Evolutionary conservation across 2,888 invertebrate genomes (phyloP), one percentile per base, ranked within the genome.

Genomic region (Nymphalis urticae): DNA sequence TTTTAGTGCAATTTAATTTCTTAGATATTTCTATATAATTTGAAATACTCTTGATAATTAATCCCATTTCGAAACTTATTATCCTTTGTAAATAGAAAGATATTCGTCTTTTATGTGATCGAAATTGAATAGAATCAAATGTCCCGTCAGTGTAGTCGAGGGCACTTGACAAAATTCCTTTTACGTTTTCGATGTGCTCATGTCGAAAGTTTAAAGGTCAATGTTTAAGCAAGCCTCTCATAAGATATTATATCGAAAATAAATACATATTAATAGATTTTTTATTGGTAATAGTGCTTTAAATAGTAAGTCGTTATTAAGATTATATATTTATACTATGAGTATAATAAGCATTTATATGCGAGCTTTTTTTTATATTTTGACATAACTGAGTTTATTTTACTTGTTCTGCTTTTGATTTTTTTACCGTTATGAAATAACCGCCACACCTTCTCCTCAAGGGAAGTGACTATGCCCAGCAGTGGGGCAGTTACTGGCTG

Each of bases 61-160:
- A 13, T 42, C 58, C 36, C 58, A 58, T 58, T 58, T 42, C 58
- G 19, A 58, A 58, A 58, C 36, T 36, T 58, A 58, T 58, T 58
- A 58, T 58, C 58, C 58, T 10, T 58, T 58, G n/a, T 36, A 58
- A 58, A 36, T 58, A 58, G 58, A 58, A 42, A 58, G 58, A 58
- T 58, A 42, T 58, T 58, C 58, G 58, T n/a, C 58, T 58, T 58
- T 58, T 58, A 58, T 58, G 17, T 36, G 32, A 58, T 42, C 19
- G 58, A 58, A 58, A 27, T 58, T 42, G 36, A 58, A 58, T 58
- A 58, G 58, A 36, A 58, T 58, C 36, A n/a, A 58, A 27, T 8
- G 54, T 19, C n/a, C 58, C 4, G 36, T 42, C 58, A 17, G n/a
- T 10, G 58, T 58, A 54, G 51, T 19, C 16, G 36, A 58, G 42